These are phyloP conservation scores for Pteronotus mesoamericanus DNA, from an alignment of 2,797 vertebrate genomes.

Conservation along the genomic window DNA sequence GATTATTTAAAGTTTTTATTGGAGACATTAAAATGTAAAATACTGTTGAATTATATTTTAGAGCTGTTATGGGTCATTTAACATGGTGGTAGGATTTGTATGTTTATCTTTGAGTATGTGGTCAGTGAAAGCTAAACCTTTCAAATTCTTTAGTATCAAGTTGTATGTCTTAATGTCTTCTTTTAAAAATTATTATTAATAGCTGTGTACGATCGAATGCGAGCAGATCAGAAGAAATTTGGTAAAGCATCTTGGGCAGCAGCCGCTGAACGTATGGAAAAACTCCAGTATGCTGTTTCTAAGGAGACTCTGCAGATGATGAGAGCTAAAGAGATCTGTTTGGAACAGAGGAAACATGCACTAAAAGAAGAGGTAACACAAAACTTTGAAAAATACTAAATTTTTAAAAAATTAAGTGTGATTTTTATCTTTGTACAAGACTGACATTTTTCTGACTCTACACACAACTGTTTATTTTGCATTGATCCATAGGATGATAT, in stretches of 20 bases:
- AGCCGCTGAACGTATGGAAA: slow-evolving; percentile 96
- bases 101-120: not conserved
- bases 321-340: slow-evolving; percentile 96
- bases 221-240: slow-evolving; percentile 95
- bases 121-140: not conserved
- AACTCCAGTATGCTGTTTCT: slow-evolving; percentile 92
- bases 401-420: not conserved
- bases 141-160: not conserved
- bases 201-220: slow-evolving; percentile 96
- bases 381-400: not conserved
- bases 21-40: not conserved
- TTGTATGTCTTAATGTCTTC: slow-evolving; percentile 27
- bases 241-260: slow-evolving; percentile 95
- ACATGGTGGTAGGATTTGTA: not conserved
- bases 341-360: slow-evolving; percentile 95
- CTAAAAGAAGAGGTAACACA: slow-evolving; percentile 92
- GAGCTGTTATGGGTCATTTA: not conserved
- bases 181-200: slow-evolving; percentile 50
- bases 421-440: slow-evolving; percentile 3
- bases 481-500: not conserved
- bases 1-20: not conserved
- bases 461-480: not conserved
- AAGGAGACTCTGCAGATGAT: slow-evolving; percentile 98
- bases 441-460: not conserved
- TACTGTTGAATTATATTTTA: slow-evolving; percentile 19